Conservation (phyloP, 2,113 vertebrate species). For the Pachyramphus minor region DNA sequence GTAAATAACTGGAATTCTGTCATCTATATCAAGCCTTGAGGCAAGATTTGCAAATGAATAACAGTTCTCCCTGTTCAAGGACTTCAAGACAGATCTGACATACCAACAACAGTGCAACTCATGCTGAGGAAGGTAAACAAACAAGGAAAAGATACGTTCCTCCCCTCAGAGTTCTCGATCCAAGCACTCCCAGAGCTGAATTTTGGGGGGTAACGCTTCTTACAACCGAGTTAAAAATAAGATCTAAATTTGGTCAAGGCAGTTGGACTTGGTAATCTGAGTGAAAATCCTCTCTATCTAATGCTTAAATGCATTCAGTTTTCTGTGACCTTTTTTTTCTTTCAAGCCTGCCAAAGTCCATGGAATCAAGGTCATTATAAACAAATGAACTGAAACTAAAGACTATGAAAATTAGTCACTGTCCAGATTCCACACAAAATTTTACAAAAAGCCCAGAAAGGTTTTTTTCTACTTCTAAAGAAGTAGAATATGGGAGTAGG, state of each 20-base stretch:
- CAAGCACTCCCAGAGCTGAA: not conserved
- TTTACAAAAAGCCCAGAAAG: not conserved
- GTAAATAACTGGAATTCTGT: not conserved
- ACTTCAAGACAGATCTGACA: not conserved
- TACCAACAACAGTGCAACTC: not conserved
- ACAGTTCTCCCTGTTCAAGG: not conserved
- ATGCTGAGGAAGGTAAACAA: not conserved
- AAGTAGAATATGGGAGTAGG: not conserved
- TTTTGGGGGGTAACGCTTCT: not conserved
- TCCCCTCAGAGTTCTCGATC: not conserved
- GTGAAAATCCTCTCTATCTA: not conserved
- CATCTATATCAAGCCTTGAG: not conserved
- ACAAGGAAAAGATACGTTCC: not conserved
- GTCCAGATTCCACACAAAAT: not conserved
- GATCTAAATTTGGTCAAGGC: not conserved
- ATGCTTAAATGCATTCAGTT: not conserved
- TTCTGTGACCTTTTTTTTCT: not conserved
- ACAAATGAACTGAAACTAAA: conserved; percentile 26
- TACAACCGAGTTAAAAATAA: not conserved
- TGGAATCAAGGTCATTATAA: not conserved
- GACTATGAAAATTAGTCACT: not conserved
- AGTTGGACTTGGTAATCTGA: not conserved
- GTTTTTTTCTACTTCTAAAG: conserved; percentile 21
- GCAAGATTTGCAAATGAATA: not conserved
- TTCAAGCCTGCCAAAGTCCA: conserved; percentile 1